These are phyloP conservation scores for Corythornis vintsioides DNA, from an alignment of 2,113 vertebrate genomes.

Conservation along the genomic window DNA sequence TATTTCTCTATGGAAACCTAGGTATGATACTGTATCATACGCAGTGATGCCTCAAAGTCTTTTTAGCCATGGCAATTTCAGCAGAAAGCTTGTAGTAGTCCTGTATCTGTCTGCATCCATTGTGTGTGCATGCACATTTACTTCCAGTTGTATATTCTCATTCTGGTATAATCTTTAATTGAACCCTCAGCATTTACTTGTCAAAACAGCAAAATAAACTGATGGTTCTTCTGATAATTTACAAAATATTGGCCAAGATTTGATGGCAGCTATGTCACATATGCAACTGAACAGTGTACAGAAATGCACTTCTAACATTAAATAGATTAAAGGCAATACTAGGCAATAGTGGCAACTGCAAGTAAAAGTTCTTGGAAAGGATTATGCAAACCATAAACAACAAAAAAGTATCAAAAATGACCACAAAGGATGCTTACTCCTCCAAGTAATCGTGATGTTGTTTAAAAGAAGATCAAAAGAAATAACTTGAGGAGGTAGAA, in stretches of 20 bases:
- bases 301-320: background rate
- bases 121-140: no score
- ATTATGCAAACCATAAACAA: no score
- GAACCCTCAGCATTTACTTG: background rate
- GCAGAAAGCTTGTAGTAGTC: background rate
- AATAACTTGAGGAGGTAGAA: background rate
- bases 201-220: conserved; percentile 18
- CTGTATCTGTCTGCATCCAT: no score
- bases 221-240: background rate
- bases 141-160: background rate
- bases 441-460: background rate
- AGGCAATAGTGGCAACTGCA: background rate
- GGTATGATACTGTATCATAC: background rate
- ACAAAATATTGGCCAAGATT: background rate
- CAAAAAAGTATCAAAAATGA: no score
- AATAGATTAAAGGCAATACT: background rate
- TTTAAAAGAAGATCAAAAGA: background rate
- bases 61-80: background rate
- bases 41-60: background rate
- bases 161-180: background rate
- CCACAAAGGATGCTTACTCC: background rate
- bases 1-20: background rate
- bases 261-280: background rate
- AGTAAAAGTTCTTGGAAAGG: background rate
- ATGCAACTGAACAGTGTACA: background rate